Evolutionary conservation across 2,113 vertebrate genomes (phyloP).

Genomic region (Plotosus lineatus): DNA sequence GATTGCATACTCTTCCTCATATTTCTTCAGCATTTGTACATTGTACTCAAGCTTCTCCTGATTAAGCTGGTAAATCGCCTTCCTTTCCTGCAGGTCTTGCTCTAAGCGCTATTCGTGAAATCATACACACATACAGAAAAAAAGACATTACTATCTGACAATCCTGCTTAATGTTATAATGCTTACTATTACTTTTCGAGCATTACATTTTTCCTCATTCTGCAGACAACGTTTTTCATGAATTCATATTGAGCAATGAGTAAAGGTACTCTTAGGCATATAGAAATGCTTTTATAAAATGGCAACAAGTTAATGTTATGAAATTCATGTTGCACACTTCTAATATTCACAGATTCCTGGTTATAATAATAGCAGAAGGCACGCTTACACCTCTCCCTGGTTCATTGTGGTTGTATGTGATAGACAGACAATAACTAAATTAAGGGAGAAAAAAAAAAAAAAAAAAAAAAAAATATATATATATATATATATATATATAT

Average conservation of each 20-base stretch:
- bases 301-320: not conserved
- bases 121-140: not conserved
- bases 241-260: too few relatives aligned
- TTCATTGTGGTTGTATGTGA: too few relatives aligned
- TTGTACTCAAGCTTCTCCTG: slow-evolving; percentile 82
- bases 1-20: slow-evolving; percentile 62
- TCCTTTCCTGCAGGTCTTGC: slow-evolving; percentile 73
- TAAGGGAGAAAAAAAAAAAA: too few relatives aligned
- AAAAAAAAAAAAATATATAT: too few relatives aligned
- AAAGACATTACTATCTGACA: not conserved
- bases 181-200: not conserved
- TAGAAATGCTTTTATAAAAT: not conserved
- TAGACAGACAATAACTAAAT: too few relatives aligned
- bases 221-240: not conserved
- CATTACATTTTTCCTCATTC: not conserved
- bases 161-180: not conserved
- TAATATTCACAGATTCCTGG: too few relatives aligned
- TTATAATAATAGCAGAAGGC: too few relatives aligned
- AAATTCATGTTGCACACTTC: not conserved
- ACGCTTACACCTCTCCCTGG: too few relatives aligned
- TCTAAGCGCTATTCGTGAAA: slow-evolving; percentile 55
- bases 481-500: too few relatives aligned
- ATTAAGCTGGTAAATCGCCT: slow-evolving; percentile 70
- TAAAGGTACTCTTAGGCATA: not conserved
- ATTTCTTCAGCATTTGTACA: slow-evolving; percentile 75